phyloP scores from a whole-genome alignment of 2,797 vertebrate genomes.

The Phalloptychus januarius region DNA sequence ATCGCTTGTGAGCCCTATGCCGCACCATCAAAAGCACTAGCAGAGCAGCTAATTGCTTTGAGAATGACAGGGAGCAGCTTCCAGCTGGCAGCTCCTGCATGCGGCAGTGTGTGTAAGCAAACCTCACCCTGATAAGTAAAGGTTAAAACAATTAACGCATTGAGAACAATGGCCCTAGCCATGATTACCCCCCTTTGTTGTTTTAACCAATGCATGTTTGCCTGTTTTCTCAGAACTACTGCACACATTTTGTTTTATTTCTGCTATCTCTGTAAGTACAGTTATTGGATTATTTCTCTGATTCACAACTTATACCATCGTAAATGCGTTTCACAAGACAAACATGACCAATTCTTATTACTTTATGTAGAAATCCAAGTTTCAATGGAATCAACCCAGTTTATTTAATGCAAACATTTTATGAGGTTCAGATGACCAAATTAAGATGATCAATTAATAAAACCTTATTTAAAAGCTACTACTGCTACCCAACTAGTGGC shows the following conservation, averaged over 20 bases:
- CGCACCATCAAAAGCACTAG: slow-evolving; percentile 9
- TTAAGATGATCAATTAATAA: too few species aligned
- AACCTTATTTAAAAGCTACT: too few species aligned
- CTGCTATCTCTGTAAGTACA: slow-evolving; percentile 35
- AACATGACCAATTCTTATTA: not conserved
- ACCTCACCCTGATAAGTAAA: slow-evolving; percentile 52
- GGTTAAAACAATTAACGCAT: slow-evolving; percentile 53
- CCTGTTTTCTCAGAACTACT: slow-evolving; percentile 42
- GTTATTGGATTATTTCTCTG: slow-evolving; percentile 35
- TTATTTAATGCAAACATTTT: too few species aligned
- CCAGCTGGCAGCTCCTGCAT: slow-evolving; percentile 33
- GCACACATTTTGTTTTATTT: slow-evolving; percentile 20
- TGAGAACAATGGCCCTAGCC: slow-evolving; percentile 39
- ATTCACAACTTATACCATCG: not conserved
- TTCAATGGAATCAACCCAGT: not conserved
- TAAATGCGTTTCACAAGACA: not conserved
- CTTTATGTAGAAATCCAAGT: not conserved
- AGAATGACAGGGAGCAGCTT: slow-evolving; percentile 33
- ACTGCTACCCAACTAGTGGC: too few species aligned
- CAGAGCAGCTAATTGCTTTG: slow-evolving; percentile 23
- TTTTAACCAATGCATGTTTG: slow-evolving; percentile 40
- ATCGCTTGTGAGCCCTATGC: slow-evolving; percentile 24
- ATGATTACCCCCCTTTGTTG: slow-evolving; percentile 43
- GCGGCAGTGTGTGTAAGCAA: slow-evolving; percentile 35
- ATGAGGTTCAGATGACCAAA: too few species aligned